Conservation (phyloP, 2,113 vertebrate genomes). For the Seriola rivoliana region DNA sequence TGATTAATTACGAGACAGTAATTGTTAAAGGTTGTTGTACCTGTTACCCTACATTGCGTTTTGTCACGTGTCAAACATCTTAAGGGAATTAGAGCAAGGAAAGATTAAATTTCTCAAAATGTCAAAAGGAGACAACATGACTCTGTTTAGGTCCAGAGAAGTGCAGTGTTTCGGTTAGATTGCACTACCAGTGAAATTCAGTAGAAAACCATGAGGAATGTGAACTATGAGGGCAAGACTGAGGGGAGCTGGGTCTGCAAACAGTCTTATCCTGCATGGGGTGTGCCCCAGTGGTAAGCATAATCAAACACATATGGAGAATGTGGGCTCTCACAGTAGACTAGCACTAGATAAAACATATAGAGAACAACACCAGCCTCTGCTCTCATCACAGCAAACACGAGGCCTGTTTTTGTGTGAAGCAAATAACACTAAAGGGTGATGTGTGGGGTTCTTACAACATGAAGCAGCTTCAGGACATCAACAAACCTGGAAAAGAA, state of each 20-base stretch:
- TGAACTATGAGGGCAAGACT: constrained; percentile 20
- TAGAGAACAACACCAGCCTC: constrained; percentile 20
- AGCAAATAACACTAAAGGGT: neutral
- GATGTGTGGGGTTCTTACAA: constrained; percentile 89
- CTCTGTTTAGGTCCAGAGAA: neutral
- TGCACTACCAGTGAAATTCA: neutral
- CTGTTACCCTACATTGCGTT: neutral
- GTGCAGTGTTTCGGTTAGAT: constrained; percentile 13
- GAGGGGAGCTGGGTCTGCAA: constrained; percentile 27
- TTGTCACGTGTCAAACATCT: neutral
- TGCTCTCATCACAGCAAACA: constrained; percentile 23
- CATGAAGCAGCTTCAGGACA: constrained; percentile 96
- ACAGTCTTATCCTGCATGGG: constrained; percentile 27
- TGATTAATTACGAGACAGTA: too few relatives aligned
- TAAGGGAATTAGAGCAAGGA: neutral
- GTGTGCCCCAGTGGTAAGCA: constrained; percentile 32
- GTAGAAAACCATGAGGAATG: constrained; percentile 54
- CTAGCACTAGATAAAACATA: constrained; percentile 17
- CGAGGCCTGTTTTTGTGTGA: constrained; percentile 7
- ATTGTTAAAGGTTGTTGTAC: neutral
- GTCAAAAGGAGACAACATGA: neutral
- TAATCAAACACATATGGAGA: constrained; percentile 73
- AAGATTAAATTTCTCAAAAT: constrained; percentile 21
- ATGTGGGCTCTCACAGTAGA: constrained; percentile 35
- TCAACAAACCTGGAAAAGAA: constrained; percentile 92